Percentiles rank a stretch among this genome's conserved stretches.
Conservation (phyloP, 2,888 invertebrate genomes). For the Baccha elongata region DNA sequence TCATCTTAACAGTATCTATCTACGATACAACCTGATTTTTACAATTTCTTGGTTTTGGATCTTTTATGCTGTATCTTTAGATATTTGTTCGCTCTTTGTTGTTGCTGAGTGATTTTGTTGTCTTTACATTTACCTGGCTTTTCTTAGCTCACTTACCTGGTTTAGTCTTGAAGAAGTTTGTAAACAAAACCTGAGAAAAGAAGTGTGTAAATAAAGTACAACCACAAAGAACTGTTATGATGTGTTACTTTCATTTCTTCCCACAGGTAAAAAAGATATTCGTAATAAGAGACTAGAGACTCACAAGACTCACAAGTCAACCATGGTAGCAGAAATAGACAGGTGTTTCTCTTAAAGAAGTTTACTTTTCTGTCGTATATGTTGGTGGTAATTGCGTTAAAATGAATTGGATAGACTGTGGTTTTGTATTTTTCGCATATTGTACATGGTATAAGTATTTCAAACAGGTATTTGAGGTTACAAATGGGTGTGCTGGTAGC, state of each 20-base stretch:
- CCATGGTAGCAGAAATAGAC: conserved; percentile 1
- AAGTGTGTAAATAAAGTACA: conserved; percentile 30
- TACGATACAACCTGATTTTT: background rate
- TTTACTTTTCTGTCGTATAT: background rate
- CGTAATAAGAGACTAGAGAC: conserved; percentile 44
- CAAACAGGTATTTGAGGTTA: conserved; percentile 16
- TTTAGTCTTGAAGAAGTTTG: conserved; percentile 27
- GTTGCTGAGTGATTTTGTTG: conserved; percentile 17
- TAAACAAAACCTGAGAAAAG: conserved; percentile 60
- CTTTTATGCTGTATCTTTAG: conserved; percentile 23
- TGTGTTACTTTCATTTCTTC: conserved; percentile 58
- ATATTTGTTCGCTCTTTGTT: conserved; percentile 38
- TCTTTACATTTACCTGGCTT: background rate
- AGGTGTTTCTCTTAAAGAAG: conserved; percentile 68
- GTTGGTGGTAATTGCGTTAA: background rate
- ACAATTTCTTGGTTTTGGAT: conserved; percentile 7
- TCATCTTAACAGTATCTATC: conserved; percentile 1
- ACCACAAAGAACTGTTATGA: conserved; percentile 68
- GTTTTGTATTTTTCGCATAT: conserved; percentile 25
- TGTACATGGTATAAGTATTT: conserved; percentile 31
- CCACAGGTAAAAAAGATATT: conserved; percentile 12
- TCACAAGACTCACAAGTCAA: background rate
- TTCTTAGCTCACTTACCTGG: conserved; percentile 28
- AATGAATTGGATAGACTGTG: conserved; percentile 5
- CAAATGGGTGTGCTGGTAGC: background rate